Conservation (phyloP, 2,113 vertebrate genomes). For the Podiceps cristatus region DNA sequence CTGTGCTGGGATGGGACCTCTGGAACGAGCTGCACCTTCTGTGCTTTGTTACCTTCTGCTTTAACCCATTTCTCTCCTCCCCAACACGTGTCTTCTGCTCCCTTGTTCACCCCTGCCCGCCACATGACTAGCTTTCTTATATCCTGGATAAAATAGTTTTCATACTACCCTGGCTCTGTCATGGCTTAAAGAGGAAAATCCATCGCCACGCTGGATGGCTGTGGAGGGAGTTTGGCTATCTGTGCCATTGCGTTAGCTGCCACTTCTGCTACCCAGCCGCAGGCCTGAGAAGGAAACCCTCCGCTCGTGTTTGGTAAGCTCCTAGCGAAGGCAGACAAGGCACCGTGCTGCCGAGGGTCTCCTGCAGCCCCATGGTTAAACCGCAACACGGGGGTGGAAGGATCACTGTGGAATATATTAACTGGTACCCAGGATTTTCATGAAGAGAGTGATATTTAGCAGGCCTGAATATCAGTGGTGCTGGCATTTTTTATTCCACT, state of each 20-base stretch:
- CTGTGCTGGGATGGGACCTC: background rate
- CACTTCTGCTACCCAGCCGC: background rate
- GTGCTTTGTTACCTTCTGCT: background rate
- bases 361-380: background rate
- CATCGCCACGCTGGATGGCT: background rate
- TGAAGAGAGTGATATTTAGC: background rate
- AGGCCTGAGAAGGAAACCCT: background rate
- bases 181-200: background rate
- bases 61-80: background rate
- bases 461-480: background rate
- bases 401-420: background rate
- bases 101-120: background rate
- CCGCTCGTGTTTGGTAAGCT: background rate
- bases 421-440: background rate
- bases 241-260: background rate
- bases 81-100: fast-evolving
- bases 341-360: background rate
- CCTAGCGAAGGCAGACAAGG: background rate
- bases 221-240: background rate
- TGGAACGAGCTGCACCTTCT: background rate
- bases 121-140: background rate
- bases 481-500: background rate
- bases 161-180: background rate
- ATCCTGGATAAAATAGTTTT: background rate
- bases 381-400: background rate